Conservation (phyloP, 1,140 invertebrate genomes). For the Asbolus verrucosus region DNA sequence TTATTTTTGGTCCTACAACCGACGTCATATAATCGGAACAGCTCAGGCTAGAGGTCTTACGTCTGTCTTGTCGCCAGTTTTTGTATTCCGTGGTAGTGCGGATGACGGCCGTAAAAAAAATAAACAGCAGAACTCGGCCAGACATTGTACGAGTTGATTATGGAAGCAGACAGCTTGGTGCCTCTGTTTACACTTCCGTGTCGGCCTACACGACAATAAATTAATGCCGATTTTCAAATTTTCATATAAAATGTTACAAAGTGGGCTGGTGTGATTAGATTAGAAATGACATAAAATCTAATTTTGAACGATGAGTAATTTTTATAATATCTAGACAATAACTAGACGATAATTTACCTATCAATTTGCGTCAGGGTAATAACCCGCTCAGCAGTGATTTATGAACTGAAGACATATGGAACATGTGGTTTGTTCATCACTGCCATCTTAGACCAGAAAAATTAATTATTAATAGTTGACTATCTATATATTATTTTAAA, state of each 20-base stretch:
- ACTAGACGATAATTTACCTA: too few relatives aligned
- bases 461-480: too few relatives aligned
- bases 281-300: conserved; percentile 2
- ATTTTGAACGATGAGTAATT: too few relatives aligned
- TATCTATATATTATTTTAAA: too few relatives aligned
- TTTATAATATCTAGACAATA: too few relatives aligned
- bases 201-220: not conserved
- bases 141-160: not conserved
- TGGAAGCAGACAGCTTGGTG: not conserved
- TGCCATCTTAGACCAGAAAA: not conserved
- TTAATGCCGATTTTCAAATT: not conserved
- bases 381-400: not conserved
- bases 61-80: conserved; percentile 23
- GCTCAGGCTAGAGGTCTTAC: not conserved
- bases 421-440: not conserved
- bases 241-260: too few relatives aligned
- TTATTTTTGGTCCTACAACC: conserved; percentile 58
- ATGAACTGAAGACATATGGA: not conserved
- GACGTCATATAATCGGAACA: not conserved
- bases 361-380: too few relatives aligned
- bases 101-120: not conserved
- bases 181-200: too few relatives aligned
- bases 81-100: not conserved
- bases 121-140: not conserved
- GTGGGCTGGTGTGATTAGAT: too few relatives aligned